phyloP scores from a whole-genome alignment of 2,797 vertebrate species.

The Dermochelys coriacea region DNA sequence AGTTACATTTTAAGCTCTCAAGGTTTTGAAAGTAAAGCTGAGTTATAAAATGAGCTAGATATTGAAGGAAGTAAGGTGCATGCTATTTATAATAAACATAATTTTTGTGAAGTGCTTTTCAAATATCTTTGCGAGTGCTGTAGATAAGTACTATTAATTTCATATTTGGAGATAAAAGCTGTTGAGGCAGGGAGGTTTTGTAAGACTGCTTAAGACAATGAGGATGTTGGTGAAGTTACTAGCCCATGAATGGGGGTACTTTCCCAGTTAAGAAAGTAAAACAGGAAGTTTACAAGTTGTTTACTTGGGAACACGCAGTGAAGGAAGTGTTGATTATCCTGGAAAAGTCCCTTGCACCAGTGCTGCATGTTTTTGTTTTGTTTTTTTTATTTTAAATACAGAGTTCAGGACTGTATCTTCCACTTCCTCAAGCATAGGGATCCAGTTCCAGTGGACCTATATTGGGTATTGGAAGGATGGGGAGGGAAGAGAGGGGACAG shows the following conservation, averaged over 20 bases:
- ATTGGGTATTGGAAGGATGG: neutral
- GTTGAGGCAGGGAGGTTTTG: neutral
- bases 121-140: neutral
- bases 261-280: conserved; percentile 1
- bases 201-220: conserved; percentile 7
- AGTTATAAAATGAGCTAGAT: neutral
- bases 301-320: neutral
- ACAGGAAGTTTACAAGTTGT: conserved; percentile 3
- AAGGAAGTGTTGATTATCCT: neutral
- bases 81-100: neutral
- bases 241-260: neutral
- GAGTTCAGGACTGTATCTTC: neutral
- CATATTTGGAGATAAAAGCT: conserved; percentile 3
- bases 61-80: neutral
- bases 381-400: neutral
- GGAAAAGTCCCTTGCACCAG: neutral
- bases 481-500: neutral
- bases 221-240: neutral
- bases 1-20: conserved; percentile 8
- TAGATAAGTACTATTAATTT: neutral
- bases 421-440: neutral
- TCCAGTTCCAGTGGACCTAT: neutral
- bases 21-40: neutral
- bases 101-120: neutral
- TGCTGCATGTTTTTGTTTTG: neutral